Evolutionary conservation across 2,797 vertebrate genomes (phyloP).

Genomic region (Cossypha polioptera): DNA sequence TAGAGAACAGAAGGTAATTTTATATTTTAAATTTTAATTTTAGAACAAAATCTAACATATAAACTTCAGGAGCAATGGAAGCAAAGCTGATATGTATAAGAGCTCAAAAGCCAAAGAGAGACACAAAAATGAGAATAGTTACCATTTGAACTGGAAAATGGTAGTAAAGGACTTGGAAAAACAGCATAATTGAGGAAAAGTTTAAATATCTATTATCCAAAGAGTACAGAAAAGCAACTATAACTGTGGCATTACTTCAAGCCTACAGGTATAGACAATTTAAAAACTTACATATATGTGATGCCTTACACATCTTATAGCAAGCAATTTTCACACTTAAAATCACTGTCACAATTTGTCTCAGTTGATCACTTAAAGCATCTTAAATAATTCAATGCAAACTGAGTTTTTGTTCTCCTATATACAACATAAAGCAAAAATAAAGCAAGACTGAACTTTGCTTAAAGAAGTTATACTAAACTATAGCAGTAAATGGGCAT

Average conservation of each 20-base stretch:
- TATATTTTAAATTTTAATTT: background rate
- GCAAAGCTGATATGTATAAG: background rate
- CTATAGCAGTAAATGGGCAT: background rate
- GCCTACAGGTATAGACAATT: background rate
- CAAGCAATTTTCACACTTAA: background rate
- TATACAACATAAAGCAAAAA: background rate
- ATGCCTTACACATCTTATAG: background rate
- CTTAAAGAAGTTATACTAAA: background rate
- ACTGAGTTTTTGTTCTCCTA: background rate
- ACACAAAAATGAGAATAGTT: background rate
- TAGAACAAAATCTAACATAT: background rate
- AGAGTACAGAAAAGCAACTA: background rate
- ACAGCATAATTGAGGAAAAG: background rate
- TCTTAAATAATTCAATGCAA: background rate
- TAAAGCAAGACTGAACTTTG: background rate
- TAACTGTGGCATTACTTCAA: background rate
- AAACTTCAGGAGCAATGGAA: background rate
- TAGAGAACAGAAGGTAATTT: background rate
- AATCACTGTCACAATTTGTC: background rate
- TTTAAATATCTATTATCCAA: background rate
- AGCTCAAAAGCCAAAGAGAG: background rate
- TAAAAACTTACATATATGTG: background rate
- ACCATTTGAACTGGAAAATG: background rate
- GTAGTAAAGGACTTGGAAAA: background rate
- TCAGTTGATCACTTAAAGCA: background rate